phyloP scores from a whole-genome alignment of 2,888 invertebrate genomes.

The Agonum fuliginosum region DNA sequence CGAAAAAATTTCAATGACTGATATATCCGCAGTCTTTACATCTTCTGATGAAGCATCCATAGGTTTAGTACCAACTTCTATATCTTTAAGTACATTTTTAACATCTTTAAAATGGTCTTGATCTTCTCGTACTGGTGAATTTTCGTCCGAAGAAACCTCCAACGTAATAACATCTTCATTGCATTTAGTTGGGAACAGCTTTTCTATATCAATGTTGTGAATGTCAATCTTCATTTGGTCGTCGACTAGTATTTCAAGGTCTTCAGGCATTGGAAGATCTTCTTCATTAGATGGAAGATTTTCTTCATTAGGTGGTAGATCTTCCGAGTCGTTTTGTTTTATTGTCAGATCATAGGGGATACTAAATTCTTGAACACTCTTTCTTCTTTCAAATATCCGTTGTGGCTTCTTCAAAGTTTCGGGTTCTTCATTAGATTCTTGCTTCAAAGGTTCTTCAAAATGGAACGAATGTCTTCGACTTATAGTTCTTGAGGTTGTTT shows the following conservation, averaged over 20 bases:
- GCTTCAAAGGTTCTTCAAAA: constrained; percentile 7
- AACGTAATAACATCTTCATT: not conserved
- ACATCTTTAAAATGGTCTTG: no score
- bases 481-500: not conserved
- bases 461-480: not conserved
- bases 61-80: no score
- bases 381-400: not conserved
- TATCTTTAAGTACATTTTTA: no score
- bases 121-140: no score
- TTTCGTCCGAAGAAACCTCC: not conserved
- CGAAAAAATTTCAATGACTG: no score
- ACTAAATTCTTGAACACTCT: not conserved
- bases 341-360: no score
- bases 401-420: not conserved
- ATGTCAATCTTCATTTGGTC: not conserved
- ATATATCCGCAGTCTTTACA: no score
- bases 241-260: no score
- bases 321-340: not conserved
- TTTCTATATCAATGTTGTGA: not conserved
- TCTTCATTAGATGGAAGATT: not conserved
- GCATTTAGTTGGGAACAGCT: not conserved
- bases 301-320: not conserved
- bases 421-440: not conserved
- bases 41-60: no score
- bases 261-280: not conserved